phyloP scores from a whole-genome alignment of 1,140 invertebrate genomes.

The Brachionus paranguensis region DNA sequence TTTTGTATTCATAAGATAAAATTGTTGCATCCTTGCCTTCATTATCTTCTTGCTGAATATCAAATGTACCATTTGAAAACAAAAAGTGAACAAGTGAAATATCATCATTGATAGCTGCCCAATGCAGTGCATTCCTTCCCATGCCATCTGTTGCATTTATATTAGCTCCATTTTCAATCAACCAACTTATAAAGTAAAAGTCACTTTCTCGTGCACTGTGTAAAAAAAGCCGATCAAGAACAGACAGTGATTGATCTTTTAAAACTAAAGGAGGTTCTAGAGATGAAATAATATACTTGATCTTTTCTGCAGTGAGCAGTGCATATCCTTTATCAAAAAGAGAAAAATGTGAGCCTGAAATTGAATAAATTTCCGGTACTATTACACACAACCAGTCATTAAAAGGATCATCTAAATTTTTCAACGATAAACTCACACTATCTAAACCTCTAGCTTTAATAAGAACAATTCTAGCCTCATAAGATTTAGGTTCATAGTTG shows the following conservation, averaged over 20 bases:
- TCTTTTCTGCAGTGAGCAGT: not conserved
- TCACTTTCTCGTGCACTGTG: not conserved
- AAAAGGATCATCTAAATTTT: not conserved
- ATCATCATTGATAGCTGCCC: slow-evolving; percentile 1
- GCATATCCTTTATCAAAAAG: not conserved
- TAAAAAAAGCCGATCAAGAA: not conserved
- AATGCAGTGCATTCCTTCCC: not conserved
- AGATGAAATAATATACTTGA: not conserved
- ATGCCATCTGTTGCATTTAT: not conserved
- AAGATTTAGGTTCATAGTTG: not conserved
- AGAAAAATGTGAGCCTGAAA: not conserved
- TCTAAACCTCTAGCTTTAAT: not conserved
- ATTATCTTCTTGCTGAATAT: not conserved
- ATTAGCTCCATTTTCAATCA: not conserved
- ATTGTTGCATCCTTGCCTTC: not conserved
- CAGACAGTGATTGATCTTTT: not conserved
- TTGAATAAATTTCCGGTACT: not conserved
- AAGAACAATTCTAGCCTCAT: not conserved
- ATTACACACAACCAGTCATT: not conserved
- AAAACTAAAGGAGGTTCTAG: not conserved
- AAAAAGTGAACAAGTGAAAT: not conserved
- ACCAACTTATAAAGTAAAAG: not conserved
- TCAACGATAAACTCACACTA: not conserved
- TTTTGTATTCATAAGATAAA: not conserved
- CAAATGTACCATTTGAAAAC: not conserved